These are phyloP conservation scores for Lerema accius DNA, from an alignment of 1,140 invertebrate species.

Conservation along the genomic window DNA sequence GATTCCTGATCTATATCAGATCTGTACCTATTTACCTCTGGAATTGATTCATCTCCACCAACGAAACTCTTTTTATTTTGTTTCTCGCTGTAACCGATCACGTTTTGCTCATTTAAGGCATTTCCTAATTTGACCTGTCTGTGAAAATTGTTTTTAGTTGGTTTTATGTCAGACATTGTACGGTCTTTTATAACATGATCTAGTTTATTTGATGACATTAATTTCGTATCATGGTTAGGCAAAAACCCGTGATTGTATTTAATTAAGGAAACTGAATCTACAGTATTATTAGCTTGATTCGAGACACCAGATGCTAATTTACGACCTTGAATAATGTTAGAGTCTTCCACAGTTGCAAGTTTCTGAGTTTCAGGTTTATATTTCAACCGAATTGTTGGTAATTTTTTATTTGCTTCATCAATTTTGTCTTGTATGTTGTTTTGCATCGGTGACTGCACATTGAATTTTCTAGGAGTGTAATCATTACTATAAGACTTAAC, in stretches of 20 bases:
- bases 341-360: conserved; percentile 42
- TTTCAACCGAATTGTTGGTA: conserved; percentile 54
- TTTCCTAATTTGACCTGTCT: conserved; percentile 72
- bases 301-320: conserved; percentile 55
- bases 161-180: conserved; percentile 13
- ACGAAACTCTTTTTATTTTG: conserved; percentile 65
- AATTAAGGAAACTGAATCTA: conserved; percentile 52
- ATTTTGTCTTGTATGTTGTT: conserved; percentile 43
- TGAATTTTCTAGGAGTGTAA: conserved; percentile 55
- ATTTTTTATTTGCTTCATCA: conserved; percentile 49
- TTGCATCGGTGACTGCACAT: conserved; percentile 39
- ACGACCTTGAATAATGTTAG: conserved; percentile 45
- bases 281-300: conserved; percentile 50
- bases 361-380: conserved; percentile 58
- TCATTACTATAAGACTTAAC: conserved; percentile 66
- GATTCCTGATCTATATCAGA: conserved; percentile 58
- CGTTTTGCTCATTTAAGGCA: conserved; percentile 63
- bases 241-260: conserved; percentile 68
- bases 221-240: conserved; percentile 43
- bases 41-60: conserved; percentile 57
- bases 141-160: conserved; percentile 52
- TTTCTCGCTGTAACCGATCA: conserved; percentile 58
- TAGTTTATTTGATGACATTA: conserved; percentile 36
- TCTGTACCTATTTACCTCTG: conserved; percentile 70
- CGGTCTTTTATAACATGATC: conserved; percentile 25